Evolutionary conservation across 2,797 vertebrate species (phyloP).

Genomic region (Neosalanx taihuensis): DNA sequence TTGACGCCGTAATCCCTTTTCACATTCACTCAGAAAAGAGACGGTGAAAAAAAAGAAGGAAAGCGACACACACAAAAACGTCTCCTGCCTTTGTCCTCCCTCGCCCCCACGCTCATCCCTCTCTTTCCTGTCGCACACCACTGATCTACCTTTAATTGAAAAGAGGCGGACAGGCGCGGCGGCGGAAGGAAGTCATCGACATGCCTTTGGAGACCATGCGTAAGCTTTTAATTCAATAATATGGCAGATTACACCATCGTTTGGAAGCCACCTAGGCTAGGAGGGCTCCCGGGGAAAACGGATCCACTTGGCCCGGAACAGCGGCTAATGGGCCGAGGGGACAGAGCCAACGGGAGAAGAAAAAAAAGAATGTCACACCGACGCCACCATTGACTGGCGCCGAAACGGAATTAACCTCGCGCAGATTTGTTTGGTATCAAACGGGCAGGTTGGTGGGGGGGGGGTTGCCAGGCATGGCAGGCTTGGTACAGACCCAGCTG

Average conservation of each 20-base stretch:
- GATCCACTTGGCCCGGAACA: constrained; percentile 64
- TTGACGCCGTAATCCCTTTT: too few relatives aligned
- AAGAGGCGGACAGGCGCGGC: constrained; percentile 39
- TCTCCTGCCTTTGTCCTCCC: constrained; percentile 24
- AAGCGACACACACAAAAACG: too few relatives aligned
- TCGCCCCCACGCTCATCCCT: constrained; percentile 25
- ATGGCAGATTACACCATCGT: constrained; percentile 69
- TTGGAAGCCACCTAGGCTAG: constrained; percentile 65
- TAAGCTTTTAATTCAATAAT: constrained; percentile 77
- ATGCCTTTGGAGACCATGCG: constrained; percentile 52
- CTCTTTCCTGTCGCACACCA: constrained; percentile 16
- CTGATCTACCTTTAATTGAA: constrained; percentile 62
- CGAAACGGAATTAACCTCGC: background rate
- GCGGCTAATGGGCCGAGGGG: background rate
- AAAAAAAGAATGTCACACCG: too few relatives aligned
- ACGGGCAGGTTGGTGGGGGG: background rate
- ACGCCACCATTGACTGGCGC: background rate
- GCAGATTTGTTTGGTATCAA: background rate
- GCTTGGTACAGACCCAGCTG: background rate
- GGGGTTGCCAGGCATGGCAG: background rate
- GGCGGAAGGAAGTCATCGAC: constrained; percentile 66
- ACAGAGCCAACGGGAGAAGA: too few relatives aligned
- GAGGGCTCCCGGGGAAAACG: constrained; percentile 57
- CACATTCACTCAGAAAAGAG: too few relatives aligned
- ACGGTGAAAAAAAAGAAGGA: too few relatives aligned